These are phyloP conservation scores for Beaufortia kweichowensis DNA, from an alignment of 2,113 vertebrate species.

Conservation along the genomic window DNA sequence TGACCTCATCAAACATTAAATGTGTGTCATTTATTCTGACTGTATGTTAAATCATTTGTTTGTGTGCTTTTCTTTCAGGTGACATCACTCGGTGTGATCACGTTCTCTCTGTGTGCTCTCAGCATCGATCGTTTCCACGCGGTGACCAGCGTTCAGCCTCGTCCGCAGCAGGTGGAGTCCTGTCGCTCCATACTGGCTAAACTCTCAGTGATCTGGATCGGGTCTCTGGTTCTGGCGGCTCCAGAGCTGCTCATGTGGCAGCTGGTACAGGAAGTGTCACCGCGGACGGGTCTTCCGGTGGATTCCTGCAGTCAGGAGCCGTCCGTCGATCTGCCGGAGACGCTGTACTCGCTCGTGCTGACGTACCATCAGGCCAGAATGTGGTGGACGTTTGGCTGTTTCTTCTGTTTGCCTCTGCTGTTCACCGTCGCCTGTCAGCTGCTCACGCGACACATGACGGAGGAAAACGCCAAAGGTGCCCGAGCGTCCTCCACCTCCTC, in stretches of 20 bases:
- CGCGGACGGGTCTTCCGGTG: conserved; percentile 38
- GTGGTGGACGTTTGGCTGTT: conserved; percentile 97
- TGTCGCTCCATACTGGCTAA: conserved; percentile 93
- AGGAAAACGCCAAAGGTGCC: conserved; percentile 45
- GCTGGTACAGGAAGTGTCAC: conserved; percentile 71
- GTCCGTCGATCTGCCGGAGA: conserved; percentile 77
- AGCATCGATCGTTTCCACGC: conserved; percentile 93
- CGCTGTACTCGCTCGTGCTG: conserved; percentile 84
- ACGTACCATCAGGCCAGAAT: conserved; percentile 91
- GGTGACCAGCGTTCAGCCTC: conserved; percentile 80
- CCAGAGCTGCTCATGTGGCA: conserved; percentile 92
- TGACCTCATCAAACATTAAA: conserved; percentile 25
- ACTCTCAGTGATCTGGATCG: conserved; percentile 91
- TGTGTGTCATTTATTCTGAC: no score
- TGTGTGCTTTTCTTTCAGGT: conserved; percentile 72
- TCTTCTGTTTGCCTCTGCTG: conserved; percentile 91
- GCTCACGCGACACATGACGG: conserved; percentile 80
- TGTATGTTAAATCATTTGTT: no score
- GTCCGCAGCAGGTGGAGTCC: conserved; percentile 78
- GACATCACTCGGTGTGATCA: conserved; percentile 88
- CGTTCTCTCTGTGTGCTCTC: conserved; percentile 94
- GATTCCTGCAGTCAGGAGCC: conserved; percentile 84
- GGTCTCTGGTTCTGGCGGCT: conserved; percentile 85
- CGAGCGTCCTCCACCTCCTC: conserved; percentile 43
- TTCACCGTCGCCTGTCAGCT: conserved; percentile 91